Conservation (phyloP, 2,888 invertebrate genomes). For the Anaspis maculata region DNA sequence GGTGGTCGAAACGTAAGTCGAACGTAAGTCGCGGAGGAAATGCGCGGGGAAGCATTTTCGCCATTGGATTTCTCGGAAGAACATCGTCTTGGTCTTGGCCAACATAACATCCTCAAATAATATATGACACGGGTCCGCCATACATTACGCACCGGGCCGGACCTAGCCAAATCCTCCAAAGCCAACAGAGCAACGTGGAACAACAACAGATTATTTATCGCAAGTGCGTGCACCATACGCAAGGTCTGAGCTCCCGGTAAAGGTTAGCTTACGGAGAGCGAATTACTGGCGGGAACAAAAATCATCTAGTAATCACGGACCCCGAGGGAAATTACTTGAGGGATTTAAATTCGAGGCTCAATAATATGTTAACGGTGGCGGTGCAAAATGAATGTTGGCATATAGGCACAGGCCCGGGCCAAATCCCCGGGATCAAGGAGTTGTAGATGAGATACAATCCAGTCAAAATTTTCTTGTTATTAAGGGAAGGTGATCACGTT, state of each 20-base stretch:
- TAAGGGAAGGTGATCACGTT: too few species aligned
- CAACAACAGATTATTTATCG: constrained; percentile 28
- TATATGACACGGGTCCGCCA: too few species aligned
- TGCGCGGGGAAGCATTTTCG: too few species aligned
- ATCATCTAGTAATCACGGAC: constrained; percentile 25
- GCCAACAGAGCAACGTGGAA: too few species aligned
- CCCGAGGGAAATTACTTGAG: constrained; percentile 30
- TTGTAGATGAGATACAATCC: constrained; percentile 8
- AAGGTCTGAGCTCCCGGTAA: constrained; percentile 9
- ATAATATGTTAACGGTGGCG: constrained; percentile 23
- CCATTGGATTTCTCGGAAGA: too few species aligned
- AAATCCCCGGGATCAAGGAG: constrained; percentile 15
- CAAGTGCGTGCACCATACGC: constrained; percentile 29
- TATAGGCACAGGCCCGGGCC: constrained; percentile 15
- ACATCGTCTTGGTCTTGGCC: too few species aligned
- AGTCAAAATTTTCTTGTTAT: constrained; percentile 13
- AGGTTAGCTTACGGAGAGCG: constrained; percentile 23
- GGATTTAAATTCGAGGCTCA: constrained; percentile 28
- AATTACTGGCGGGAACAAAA: constrained; percentile 24
- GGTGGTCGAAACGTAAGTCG: too few species aligned
- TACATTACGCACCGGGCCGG: too few species aligned
- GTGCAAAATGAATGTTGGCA: constrained; percentile 17
- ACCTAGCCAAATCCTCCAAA: too few species aligned
- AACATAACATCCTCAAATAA: too few species aligned
- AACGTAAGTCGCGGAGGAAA: too few species aligned